Conservation (phyloP, 2,888 invertebrate species). For the Trichopria drosophilae region DNA sequence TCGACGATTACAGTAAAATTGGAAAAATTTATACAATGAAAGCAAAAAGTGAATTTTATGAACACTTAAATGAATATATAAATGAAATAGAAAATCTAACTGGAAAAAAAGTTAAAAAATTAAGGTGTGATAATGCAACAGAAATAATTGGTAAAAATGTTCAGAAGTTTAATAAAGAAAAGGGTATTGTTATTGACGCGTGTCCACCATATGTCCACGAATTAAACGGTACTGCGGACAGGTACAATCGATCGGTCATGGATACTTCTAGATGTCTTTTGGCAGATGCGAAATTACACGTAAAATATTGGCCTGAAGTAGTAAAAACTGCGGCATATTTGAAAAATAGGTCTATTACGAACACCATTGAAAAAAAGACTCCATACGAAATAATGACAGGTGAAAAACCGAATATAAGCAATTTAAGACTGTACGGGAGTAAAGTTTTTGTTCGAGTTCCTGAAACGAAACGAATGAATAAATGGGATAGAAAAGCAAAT, state of each 20-base stretch:
- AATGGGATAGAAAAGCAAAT: conserved; percentile 27
- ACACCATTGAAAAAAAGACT: conserved; percentile 22
- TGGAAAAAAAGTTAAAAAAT: conserved; percentile 1
- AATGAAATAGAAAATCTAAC: conserved; percentile 8
- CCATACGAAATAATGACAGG: conserved; percentile 25
- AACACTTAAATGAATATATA: neutral
- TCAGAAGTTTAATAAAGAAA: conserved; percentile 8
- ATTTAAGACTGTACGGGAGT: conserved; percentile 25
- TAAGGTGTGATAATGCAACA: conserved; percentile 4
- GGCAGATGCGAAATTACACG: conserved; percentile 11
- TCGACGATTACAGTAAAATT: conserved; percentile 7
- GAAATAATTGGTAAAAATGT: conserved; percentile 1
- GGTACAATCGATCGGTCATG: conserved; percentile 12
- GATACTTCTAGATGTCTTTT: conserved; percentile 13
- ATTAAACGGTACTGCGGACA: conserved; percentile 8
- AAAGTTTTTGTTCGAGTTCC: conserved; percentile 27
- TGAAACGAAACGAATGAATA: conserved; percentile 12
- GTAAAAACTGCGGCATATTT: conserved; percentile 16
- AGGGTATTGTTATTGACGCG: conserved; percentile 5
- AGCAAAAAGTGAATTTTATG: neutral
- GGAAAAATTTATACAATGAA: conserved; percentile 8
- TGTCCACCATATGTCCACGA: too few species aligned
- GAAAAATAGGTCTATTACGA: conserved; percentile 20
- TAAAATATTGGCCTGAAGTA: conserved; percentile 9
- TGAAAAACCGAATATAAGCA: conserved; percentile 21